Percentiles rank a stretch among this genome's conserved stretches.
Evolutionary conservation across 2,888 invertebrate species (phyloP).

Genomic region (Nowickia ferox): DNA sequence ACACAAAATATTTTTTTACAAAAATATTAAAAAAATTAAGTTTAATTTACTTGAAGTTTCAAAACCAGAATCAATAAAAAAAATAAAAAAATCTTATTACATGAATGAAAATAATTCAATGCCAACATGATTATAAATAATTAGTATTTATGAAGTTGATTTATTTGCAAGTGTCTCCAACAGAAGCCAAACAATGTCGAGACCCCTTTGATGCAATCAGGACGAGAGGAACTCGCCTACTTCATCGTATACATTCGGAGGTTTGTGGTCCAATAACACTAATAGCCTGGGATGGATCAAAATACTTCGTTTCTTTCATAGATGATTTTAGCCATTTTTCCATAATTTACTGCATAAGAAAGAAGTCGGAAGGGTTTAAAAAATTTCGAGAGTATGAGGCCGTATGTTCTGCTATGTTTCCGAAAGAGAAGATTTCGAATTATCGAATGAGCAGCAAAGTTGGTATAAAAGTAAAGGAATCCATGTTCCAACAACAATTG

Average conservation of each 20-base stretch:
- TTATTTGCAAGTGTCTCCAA: too few relatives aligned
- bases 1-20: too few relatives aligned
- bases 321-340: slow-evolving; percentile 16
- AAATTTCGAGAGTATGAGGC: neutral
- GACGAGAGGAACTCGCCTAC: too few relatives aligned
- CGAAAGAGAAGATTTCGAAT: slow-evolving; percentile 3
- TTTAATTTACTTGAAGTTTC: too few relatives aligned
- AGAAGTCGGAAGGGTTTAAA: slow-evolving; percentile 18
- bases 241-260: too few relatives aligned
- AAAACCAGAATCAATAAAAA: too few relatives aligned
- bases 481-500: neutral
- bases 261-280: too few relatives aligned
- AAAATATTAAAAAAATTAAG: too few relatives aligned
- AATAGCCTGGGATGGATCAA: slow-evolving; percentile 5
- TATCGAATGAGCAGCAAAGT: neutral
- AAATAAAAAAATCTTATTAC: too few relatives aligned
- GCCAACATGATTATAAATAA: too few relatives aligned
- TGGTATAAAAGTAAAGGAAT: neutral
- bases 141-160: too few relatives aligned
- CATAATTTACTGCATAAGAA: neutral
- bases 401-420: neutral
- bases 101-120: too few relatives aligned
- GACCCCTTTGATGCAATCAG: neutral
- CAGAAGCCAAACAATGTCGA: neutral
- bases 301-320: slow-evolving; percentile 6